A percentile compares a stretch with the other conserved stretches of the same genome.
These are phyloP conservation scores for Limnephilus marmoratus DNA, from an alignment of 2,888 invertebrate species.

Conservation along the genomic window DNA sequence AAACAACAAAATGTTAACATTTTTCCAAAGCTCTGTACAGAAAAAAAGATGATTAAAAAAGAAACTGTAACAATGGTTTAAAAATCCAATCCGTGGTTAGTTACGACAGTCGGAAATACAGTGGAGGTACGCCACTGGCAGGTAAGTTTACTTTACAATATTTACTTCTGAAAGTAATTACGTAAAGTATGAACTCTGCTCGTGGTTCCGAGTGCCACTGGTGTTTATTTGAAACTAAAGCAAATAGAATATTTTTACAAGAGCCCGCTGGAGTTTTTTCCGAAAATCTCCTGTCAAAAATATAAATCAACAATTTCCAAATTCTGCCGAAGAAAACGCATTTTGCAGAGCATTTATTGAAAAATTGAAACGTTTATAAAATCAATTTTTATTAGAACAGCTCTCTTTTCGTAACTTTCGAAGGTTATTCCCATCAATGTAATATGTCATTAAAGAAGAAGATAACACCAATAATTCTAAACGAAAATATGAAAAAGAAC, in stretches of 20 bases:
- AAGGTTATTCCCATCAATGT: no score
- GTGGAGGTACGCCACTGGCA: background rate
- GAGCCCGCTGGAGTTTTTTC: background rate
- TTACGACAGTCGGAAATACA: background rate
- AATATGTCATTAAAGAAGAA: no score
- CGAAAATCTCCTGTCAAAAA: no score
- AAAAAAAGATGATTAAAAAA: background rate
- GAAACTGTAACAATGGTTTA: background rate
- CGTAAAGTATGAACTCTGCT: background rate
- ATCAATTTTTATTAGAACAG: no score
- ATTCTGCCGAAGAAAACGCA: no score
- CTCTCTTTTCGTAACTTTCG: no score
- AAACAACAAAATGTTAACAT: background rate
- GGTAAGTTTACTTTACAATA: background rate
- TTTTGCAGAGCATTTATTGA: no score
- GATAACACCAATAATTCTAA: no score
- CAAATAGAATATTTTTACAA: background rate
- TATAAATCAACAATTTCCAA: no score
- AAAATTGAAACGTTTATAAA: no score
- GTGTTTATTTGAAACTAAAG: background rate
- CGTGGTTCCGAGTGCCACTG: background rate
- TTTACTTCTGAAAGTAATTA: background rate
- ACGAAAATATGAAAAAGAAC: no score
- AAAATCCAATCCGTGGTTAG: background rate
- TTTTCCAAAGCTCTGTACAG: background rate